A percentile compares a stretch with the other conserved stretches of the same genome.
These are phyloP conservation scores for Pegoplata infirma DNA, from an alignment of 2,888 invertebrate species.

Conservation along the genomic window DNA sequence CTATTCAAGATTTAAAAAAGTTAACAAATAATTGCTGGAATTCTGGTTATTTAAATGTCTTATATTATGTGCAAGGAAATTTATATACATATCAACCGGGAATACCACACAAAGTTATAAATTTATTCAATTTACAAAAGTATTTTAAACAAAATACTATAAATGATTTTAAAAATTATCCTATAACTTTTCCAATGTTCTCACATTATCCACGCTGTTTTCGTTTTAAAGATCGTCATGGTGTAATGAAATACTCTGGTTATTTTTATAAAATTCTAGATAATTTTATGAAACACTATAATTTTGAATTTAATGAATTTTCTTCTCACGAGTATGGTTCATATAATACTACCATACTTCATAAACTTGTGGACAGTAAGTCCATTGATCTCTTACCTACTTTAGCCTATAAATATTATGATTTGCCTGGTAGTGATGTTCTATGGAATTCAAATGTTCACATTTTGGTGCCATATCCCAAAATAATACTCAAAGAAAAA, in stretches of 20 bases:
- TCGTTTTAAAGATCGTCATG: not conserved
- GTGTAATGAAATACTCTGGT: not conserved
- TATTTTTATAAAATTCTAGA: slow-evolving; percentile 13
- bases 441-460: not conserved
- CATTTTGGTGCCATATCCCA: slow-evolving; percentile 17
- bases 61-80: slow-evolving; percentile 2
- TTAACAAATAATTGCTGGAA: slow-evolving; percentile 18
- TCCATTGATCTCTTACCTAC: too few species aligned
- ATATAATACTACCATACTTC: not conserved
- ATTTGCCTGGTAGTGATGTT: not conserved
- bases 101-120: not conserved
- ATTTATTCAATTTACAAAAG: not conserved
- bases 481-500: not conserved
- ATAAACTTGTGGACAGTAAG: too few species aligned
- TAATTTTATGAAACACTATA: slow-evolving; percentile 11
- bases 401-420: not conserved
- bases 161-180: slow-evolving; percentile 12
- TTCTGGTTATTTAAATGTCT: slow-evolving; percentile 8
- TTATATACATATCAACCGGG: slow-evolving; percentile 14
- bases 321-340: not conserved
- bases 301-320: slow-evolving; percentile 4
- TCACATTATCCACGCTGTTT: not conserved
- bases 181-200: not conserved
- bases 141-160: slow-evolving; percentile 1
- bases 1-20: not conserved